Conservation (phyloP, 2,888 invertebrate genomes). For the Lamproptera curius region DNA sequence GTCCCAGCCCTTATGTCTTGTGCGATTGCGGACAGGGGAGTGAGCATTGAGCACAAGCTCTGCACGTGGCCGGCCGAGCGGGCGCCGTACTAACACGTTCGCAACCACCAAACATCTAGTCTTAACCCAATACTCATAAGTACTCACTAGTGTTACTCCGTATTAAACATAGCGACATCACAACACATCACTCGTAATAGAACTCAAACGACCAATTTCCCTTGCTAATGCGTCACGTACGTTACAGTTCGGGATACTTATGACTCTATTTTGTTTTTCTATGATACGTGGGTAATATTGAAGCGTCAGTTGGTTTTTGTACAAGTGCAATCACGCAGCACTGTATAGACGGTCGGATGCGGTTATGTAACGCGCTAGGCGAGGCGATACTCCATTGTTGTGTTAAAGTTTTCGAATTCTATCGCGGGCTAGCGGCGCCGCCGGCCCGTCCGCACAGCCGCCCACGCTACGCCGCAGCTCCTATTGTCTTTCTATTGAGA, state of each 20-base stretch:
- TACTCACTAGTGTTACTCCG: slow-evolving; percentile 25
- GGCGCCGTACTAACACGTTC: slow-evolving; percentile 12
- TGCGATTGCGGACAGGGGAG: slow-evolving; percentile 23
- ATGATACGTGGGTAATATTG: not conserved
- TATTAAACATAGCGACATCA: slow-evolving; percentile 34
- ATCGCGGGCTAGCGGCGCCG: slow-evolving; percentile 28
- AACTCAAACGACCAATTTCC: slow-evolving; percentile 45
- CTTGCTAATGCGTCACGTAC: slow-evolving; percentile 32
- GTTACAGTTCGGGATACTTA: not conserved
- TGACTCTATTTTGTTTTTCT: not conserved
- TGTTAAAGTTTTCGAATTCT: slow-evolving; percentile 65
- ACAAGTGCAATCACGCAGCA: not conserved
- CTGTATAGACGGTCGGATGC: not conserved
- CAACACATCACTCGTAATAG: slow-evolving; percentile 25
- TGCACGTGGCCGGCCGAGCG: slow-evolving; percentile 12
- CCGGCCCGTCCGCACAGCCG: slow-evolving; percentile 10
- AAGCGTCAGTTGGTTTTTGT: not conserved
- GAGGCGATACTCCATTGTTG: not conserved
- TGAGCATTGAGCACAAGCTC: slow-evolving; percentile 14
- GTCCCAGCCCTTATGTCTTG: not conserved
- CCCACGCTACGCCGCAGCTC: slow-evolving; percentile 34
- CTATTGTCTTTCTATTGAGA: slow-evolving; percentile 48
- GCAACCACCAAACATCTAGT: slow-evolving; percentile 10
- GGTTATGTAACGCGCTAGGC: not conserved
- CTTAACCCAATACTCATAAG: slow-evolving; percentile 4